Evolutionary conservation across 1,140 invertebrate species (phyloP), one percentile per base, ranked within the genome.

Genomic region (Colletes gigas): DNA sequence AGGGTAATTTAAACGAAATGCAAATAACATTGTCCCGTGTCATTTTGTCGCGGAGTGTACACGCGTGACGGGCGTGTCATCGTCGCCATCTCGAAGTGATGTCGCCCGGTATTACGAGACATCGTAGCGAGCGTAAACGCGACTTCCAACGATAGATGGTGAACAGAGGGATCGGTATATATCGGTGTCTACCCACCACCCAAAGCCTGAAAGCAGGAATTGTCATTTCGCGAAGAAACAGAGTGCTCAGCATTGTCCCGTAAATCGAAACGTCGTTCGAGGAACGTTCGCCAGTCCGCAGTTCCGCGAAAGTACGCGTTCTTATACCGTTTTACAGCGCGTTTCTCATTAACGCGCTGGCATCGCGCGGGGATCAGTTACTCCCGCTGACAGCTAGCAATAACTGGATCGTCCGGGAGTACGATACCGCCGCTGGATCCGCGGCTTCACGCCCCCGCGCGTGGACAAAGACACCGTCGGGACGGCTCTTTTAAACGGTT

Each of bases 181-280:
- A 10, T 15, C 1, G 39, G n/a, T 19, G 19, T 4, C 19, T 14
- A 19, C 4, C 41, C 39, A 68, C 1, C 63, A 17, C 21, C 63
- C 44, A 47, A 44, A 44, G 17, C 63, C 2, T 41, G 17, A 5
- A 66, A 66, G 30, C 30, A 67, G 63, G 15, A 41, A 76, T 67
- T 76, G 63, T 19, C 63, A 21, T 19, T 21, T 21, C 15, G 30
- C 52, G 52, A 66, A 57, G 62, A n/a, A 44, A 55, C 30, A 55
- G 72, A 44, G 14, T 12, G 44, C 10, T 39, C n/a, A 10, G 60
- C 15, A 76, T 76, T 76, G 63, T 68, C 19, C 54, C 39, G n/a
- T 59, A 59, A 76, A 76, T 75, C 72, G 72, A 75, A 72, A 72
- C 70, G 70, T 72, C 70, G 70, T 74, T 70, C 68, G 68, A 67